These are phyloP conservation scores for Lamprotornis superbus DNA, from an alignment of 2,113 vertebrate species.

Conservation along the genomic window DNA sequence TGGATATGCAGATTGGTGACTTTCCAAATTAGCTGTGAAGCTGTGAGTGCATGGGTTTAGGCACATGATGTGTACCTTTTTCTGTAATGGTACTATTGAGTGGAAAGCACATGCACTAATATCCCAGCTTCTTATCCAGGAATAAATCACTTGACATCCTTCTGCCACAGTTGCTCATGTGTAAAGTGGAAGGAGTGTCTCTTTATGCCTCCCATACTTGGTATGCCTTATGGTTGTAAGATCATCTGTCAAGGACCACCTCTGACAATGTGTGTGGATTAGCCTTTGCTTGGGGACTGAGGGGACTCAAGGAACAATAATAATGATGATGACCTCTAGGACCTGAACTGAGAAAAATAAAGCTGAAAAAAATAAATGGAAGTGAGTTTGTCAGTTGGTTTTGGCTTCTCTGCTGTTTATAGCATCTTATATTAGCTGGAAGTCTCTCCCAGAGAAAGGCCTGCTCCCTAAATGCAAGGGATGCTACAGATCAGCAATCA, in stretches of 20 bases:
- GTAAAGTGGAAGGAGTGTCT: not conserved
- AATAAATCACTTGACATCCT: not conserved
- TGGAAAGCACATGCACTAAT: not conserved
- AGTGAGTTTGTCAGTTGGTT: not conserved
- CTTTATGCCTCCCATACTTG: not conserved
- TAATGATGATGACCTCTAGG: not conserved
- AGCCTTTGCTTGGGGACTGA: not conserved
- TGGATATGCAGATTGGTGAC: not conserved
- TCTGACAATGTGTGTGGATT: not conserved
- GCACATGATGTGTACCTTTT: not conserved
- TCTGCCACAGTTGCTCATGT: not conserved
- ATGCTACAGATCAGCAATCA: not conserved
- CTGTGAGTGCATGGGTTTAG: not conserved
- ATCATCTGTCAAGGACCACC: not conserved
- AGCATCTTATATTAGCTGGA: not conserved
- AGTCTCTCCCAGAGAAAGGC: not conserved
- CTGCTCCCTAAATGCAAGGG: not conserved
- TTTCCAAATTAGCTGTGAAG: not conserved
- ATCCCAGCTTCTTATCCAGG: not conserved
- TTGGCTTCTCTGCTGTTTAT: not conserved
- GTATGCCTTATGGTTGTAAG: not conserved
- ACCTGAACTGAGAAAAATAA: not conserved
- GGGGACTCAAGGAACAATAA: not conserved
- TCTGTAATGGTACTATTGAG: not conserved
- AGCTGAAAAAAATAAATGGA: not conserved